These are phyloP conservation scores for Drosophila prosaltans DNA, from an alignment of 1,140 invertebrate genomes.

Conservation along the genomic window DNA sequence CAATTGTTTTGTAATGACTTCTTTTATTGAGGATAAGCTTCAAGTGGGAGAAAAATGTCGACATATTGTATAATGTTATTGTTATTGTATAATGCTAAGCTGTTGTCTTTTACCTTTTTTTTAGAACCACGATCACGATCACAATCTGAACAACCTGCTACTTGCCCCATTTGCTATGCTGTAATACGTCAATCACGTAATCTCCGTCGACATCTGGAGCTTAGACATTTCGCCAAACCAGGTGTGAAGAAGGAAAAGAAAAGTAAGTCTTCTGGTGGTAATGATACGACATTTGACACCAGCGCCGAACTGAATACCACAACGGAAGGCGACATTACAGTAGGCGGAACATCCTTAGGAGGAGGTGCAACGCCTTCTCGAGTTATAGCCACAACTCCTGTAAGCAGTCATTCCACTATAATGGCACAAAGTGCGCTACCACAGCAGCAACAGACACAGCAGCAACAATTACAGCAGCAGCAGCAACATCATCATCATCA, in stretches of 20 bases:
- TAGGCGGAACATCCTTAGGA: constrained; percentile 30
- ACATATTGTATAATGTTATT: no score
- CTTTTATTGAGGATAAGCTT: no score
- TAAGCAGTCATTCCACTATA: constrained; percentile 45
- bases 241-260: constrained; percentile 83
- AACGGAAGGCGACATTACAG: constrained; percentile 59
- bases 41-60: no score
- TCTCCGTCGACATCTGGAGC: constrained; percentile 84
- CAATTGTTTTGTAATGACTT: no score
- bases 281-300: constrained; percentile 63
- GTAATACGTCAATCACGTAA: constrained; percentile 86
- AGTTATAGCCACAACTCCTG: constrained; percentile 55
- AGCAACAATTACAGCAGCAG: constrained; percentile 40
- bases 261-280: constrained; percentile 76
- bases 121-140: constrained; percentile 84
- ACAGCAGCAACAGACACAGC: constrained; percentile 61
- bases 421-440: constrained; percentile 64
- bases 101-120: no score
- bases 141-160: constrained; percentile 86
- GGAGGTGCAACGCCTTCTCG: constrained; percentile 52
- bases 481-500: constrained; percentile 31
- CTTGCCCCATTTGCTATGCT: constrained; percentile 86
- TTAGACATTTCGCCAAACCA: constrained; percentile 83
- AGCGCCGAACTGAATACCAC: constrained; percentile 66
- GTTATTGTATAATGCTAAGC: no score